Percentiles rank a stretch among this genome's conserved stretches.
Evolutionary conservation across 2,888 invertebrate species (phyloP).

Genomic region (Lypha dubia): DNA sequence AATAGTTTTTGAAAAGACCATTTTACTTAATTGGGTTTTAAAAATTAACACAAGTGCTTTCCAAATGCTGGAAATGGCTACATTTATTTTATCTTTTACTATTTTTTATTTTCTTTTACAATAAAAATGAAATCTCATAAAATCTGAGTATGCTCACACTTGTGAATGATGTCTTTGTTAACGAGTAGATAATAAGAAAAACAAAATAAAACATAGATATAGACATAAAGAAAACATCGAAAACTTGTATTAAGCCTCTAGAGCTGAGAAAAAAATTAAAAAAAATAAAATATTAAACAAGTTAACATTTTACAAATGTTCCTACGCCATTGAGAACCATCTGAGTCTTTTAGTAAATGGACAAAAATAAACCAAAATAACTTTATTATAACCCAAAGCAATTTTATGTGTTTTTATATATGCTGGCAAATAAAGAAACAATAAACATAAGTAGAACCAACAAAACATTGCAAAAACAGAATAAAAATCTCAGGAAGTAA

Average conservation of each 20-base stretch:
- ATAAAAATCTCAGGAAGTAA: conserved; percentile 48
- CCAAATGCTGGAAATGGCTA: background rate
- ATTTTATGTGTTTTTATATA: conserved; percentile 31
- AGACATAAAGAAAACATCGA: conserved; percentile 40
- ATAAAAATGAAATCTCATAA: conserved; percentile 57
- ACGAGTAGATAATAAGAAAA: conserved; percentile 54
- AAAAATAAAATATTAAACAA: too few species aligned
- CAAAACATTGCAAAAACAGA: background rate
- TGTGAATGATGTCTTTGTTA: conserved; percentile 58
- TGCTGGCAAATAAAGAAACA: conserved; percentile 19
- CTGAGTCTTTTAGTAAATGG: conserved; percentile 54
- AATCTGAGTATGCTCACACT: conserved; percentile 61
- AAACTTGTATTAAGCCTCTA: conserved; percentile 42
- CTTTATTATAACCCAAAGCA: conserved; percentile 59
- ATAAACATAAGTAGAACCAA: background rate
- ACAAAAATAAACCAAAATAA: conserved; percentile 58
- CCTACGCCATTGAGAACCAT: conserved; percentile 30
- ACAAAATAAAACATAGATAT: background rate
- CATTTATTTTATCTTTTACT: background rate
- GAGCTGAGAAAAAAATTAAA: conserved; percentile 9
- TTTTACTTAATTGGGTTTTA: conserved; percentile 51
- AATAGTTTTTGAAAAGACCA: conserved; percentile 16
- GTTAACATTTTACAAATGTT: conserved; percentile 40
- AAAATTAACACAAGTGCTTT: conserved; percentile 57
- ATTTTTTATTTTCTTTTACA: conserved; percentile 1